These are phyloP conservation scores for Protophormia terraenovae DNA, from an alignment of 2,888 invertebrate species.

Conservation along the genomic window DNA sequence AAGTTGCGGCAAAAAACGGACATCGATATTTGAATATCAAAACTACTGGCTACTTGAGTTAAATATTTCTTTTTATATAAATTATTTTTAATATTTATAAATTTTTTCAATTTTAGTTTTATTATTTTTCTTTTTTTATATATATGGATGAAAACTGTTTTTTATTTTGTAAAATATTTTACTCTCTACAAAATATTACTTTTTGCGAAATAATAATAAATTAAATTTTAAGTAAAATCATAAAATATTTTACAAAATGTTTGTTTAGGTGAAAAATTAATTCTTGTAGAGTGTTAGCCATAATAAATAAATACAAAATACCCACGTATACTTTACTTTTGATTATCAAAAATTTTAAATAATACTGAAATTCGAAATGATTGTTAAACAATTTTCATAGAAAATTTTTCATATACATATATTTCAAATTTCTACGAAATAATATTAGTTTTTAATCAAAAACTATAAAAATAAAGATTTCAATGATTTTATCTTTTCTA, in stretches of 20 bases:
- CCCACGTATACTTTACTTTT: conserved; percentile 18
- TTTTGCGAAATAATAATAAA: too few relatives aligned
- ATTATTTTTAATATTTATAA: background rate
- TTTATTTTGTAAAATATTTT: conserved; percentile 2
- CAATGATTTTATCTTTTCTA: too few relatives aligned
- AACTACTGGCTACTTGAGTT: conserved; percentile 56
- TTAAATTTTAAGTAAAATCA: too few relatives aligned
- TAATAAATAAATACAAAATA: background rate
- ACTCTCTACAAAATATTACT: too few relatives aligned
- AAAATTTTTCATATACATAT: conserved; percentile 39
- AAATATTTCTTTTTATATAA: conserved; percentile 19
- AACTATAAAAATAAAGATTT: too few relatives aligned
- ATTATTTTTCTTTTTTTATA: too few relatives aligned
- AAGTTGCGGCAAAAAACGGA: conserved; percentile 62
- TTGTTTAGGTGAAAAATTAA: background rate
- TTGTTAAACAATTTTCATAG: conserved; percentile 44
- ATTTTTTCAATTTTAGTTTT: background rate
- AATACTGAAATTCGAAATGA: background rate
- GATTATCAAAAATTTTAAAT: conserved; percentile 37
- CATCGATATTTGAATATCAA: conserved; percentile 66
- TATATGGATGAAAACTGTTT: background rate
- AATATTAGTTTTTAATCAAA: too few relatives aligned
- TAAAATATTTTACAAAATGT: background rate
- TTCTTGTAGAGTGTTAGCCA: background rate
- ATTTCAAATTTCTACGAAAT: background rate